A percentile compares a stretch with the other conserved stretches of the same genome.
Conservation (phyloP, 1,140 invertebrate species). For the Triops longicaudatus region DNA sequence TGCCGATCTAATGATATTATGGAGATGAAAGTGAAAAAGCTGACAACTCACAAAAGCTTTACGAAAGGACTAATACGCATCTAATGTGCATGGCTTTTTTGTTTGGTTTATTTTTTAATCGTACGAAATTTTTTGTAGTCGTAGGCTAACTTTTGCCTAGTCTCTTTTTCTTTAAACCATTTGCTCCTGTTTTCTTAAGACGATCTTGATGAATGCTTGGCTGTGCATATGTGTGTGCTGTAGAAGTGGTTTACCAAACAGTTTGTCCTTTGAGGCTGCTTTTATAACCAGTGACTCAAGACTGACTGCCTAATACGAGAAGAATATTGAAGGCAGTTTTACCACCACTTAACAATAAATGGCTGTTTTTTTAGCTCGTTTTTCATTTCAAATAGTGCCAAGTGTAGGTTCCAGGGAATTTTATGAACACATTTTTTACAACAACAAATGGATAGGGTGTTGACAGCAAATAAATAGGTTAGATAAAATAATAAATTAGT, state of each 20-base stretch:
- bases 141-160: constrained; percentile 7
- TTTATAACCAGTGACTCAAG: constrained; percentile 12
- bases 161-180: background rate
- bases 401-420: background rate
- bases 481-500: background rate
- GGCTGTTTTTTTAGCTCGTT: background rate
- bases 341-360: background rate
- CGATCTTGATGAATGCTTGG: background rate
- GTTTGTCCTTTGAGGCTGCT: constrained; percentile 10
- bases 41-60: background rate
- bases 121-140: background rate
- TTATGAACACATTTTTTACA: background rate
- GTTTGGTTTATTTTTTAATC: background rate
- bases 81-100: constrained; percentile 8
- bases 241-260: background rate
- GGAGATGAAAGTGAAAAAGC: background rate
- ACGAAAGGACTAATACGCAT: background rate
- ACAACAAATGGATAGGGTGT: background rate
- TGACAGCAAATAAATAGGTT: background rate
- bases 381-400: background rate
- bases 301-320: background rate
- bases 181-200: background rate
- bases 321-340: background rate
- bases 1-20: background rate
- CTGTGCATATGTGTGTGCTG: constrained; percentile 4